Evolutionary conservation across 2,888 invertebrate species (phyloP), one percentile per base, ranked within the genome.

Genomic region (Lasioglossum vierecki): DNA sequence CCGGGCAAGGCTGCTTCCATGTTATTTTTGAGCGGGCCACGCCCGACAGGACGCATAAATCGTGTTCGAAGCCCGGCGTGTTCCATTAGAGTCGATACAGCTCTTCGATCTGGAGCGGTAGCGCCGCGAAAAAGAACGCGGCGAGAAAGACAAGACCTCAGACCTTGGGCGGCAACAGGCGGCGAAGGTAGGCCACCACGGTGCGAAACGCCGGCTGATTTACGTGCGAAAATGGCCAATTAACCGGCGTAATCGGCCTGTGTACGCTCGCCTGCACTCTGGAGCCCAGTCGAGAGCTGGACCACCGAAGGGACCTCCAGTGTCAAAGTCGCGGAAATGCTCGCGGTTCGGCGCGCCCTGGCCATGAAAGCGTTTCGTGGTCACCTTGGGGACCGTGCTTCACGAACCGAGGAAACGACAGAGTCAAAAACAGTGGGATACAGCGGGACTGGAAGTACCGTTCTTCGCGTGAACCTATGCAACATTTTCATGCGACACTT

Each of bases 201-300:
- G 82, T 81, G 88, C 84, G 86, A 91, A 91, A 86, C 83, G 15
- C 78, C 77, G 79, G 84, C 88, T 91, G 90, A 90, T 90, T 92
- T 92, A 91, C 90, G 90, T 92, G 91, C 88, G 90, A 91, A 91
- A 91, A 92, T 92, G 87, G 89, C 91, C 92, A 92, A 92, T 92
- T 93, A 92, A 92, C 90, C 79, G 81, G 88, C 87, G 81, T 86
- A 88, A 90, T 91, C 89, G 83, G 39, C 39, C n/a, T 18, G 26
- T 66, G 44, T 70, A 57, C 66, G 4, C 18, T 35, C 18, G 60
- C 60, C 13, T n/a, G 53, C 53, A 53, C 53, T 63, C 63, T 30
- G 63, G 0, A 15, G 11, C 63, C 63, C 15, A 6, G 26, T 30
- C 63, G 63, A n/a, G 60, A 26, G 60, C 60, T 15, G 63, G 63